Conservation (phyloP, 2,797 vertebrate species). For the Limosa lapponica region DNA sequence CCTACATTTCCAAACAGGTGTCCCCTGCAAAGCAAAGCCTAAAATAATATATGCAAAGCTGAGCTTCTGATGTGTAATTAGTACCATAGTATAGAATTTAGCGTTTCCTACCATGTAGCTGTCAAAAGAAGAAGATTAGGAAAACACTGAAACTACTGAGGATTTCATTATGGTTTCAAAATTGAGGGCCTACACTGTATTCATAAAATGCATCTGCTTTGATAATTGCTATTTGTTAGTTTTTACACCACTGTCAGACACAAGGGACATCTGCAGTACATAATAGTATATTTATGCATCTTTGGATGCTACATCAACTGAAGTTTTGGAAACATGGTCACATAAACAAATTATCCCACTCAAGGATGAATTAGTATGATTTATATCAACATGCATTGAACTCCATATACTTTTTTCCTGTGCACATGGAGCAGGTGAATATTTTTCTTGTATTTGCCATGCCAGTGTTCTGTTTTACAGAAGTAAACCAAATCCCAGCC, state of each 20-base stretch:
- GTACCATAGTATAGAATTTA: background rate
- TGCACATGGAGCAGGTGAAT: background rate
- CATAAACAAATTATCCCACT: slow-evolving; percentile 24
- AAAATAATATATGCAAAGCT: background rate
- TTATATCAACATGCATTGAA: background rate
- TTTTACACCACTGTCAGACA: background rate
- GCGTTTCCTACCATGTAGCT: background rate
- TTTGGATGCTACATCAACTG: background rate
- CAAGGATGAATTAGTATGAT: background rate
- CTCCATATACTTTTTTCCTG: background rate
- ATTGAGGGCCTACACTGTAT: background rate
- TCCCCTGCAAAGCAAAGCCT: background rate
- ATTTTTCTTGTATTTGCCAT: background rate
- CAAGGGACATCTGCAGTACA: background rate
- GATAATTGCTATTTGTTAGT: slow-evolving; percentile 20
- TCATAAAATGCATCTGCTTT: slow-evolving; percentile 4
- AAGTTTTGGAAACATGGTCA: slow-evolving; percentile 25
- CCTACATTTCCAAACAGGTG: background rate
- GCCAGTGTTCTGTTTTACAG: background rate
- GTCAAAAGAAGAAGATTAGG: background rate
- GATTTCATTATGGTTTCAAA: slow-evolving; percentile 4
- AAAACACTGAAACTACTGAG: background rate
- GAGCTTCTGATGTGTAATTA: background rate
- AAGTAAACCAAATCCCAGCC: background rate
- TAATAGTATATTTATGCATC: slow-evolving; percentile 8